phyloP scores from a whole-genome alignment of 2,888 invertebrate species.

The Habrosyne pyritoides region DNA sequence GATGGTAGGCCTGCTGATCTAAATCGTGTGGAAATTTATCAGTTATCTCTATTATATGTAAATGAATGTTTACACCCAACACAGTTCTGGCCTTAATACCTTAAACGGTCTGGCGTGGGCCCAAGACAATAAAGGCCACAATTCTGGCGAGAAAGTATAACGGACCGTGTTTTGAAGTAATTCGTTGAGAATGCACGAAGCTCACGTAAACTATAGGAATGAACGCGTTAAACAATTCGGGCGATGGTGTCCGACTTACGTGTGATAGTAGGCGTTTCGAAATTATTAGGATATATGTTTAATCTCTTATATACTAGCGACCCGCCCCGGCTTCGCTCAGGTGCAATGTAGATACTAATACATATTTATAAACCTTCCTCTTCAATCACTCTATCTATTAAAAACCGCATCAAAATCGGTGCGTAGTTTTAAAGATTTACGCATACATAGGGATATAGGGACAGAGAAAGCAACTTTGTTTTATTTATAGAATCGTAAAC shows the following conservation, averaged over 20 bases:
- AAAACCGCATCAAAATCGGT: too few species aligned
- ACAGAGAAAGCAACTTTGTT: too few species aligned
- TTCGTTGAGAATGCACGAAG: slow-evolving; percentile 15
- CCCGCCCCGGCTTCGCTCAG: too few species aligned
- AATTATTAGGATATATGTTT: too few species aligned
- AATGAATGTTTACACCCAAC: neutral
- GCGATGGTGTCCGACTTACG: neutral
- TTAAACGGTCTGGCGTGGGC: slow-evolving; percentile 11
- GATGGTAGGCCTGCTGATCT: too few species aligned
- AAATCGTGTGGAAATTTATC: neutral
- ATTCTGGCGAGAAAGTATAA: slow-evolving; percentile 30
- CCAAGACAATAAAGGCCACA: neutral
- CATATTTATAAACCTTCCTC: too few species aligned
- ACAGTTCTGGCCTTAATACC: slow-evolving; percentile 29
- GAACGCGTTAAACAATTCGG: neutral
- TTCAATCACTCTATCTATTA: too few species aligned
- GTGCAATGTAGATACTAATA: too few species aligned
- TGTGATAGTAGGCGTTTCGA: neutral
- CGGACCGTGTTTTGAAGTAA: slow-evolving; percentile 16
- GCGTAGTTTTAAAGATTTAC: too few species aligned
- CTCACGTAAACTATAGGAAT: slow-evolving; percentile 11
- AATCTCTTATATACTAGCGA: too few species aligned
- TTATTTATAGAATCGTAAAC: too few species aligned
- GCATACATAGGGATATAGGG: too few species aligned
- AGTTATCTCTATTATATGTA: neutral